These are phyloP conservation scores for Geophilus truncorum DNA, from an alignment of 2,888 invertebrate species.

Conservation along the genomic window DNA sequence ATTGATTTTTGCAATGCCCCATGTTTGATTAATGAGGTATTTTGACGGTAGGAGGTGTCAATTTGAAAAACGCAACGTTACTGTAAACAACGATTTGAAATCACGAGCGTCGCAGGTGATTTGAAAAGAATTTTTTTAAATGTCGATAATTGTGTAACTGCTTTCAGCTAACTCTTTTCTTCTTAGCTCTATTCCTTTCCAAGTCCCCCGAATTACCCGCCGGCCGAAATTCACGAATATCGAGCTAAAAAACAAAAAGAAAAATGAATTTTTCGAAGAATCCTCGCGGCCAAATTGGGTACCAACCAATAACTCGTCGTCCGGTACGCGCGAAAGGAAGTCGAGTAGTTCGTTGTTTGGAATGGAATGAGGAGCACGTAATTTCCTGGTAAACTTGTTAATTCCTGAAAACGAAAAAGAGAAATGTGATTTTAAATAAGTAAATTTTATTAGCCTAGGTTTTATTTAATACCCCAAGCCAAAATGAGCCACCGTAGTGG, in stretches of 20 bases:
- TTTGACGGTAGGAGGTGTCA: too few species aligned
- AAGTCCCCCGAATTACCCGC: neutral
- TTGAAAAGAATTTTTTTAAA: neutral
- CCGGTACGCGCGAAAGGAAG: conserved; percentile 87
- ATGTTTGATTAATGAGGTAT: too few species aligned
- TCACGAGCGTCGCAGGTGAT: neutral
- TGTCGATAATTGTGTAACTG: neutral
- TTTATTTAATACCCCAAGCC: conserved; percentile 69
- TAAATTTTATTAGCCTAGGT: neutral
- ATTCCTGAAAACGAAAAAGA: conserved; percentile 51
- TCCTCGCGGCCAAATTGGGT: too few species aligned
- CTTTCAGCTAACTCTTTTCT: conserved; percentile 4
- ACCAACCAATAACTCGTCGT: conserved; percentile 89
- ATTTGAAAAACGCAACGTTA: too few species aligned
- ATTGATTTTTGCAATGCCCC: neutral
- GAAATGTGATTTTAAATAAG: neutral
- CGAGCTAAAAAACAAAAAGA: neutral
- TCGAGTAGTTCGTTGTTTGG: conserved; percentile 96
- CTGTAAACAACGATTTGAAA: neutral
- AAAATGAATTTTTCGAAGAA: too few species aligned
- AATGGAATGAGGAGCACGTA: conserved; percentile 86
- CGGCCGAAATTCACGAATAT: conserved; percentile 4
- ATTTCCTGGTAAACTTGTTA: conserved; percentile 91
- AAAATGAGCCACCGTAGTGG: conserved; percentile 84
- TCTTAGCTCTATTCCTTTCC: conserved; percentile 10